Conservation (phyloP, 1,140 invertebrate species). For the Macrocentrus cingulum region DNA sequence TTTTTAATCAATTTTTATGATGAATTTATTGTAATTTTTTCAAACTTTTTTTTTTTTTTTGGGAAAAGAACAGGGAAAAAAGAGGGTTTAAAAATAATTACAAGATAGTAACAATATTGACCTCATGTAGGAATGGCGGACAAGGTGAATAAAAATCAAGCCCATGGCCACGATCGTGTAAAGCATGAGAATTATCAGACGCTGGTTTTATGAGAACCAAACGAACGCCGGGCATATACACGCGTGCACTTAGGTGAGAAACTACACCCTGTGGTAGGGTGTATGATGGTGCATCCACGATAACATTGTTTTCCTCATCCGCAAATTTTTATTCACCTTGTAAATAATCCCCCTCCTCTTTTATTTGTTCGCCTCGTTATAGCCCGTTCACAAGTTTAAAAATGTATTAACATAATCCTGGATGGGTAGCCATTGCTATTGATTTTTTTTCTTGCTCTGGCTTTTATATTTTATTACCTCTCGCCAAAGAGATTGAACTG, state of each 20-base stretch:
- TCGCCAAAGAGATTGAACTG: no score
- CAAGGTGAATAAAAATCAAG: neutral
- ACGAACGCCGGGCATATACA: conserved; percentile 11
- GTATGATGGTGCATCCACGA: conserved; percentile 31
- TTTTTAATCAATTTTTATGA: no score
- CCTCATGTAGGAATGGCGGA: no score
- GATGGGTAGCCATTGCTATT: conserved; percentile 28
- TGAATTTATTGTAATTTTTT: no score
- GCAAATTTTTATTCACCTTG: conserved; percentile 38
- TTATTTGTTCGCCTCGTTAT: conserved; percentile 23
- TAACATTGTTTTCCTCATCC: conserved; percentile 47
- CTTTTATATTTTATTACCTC: neutral
- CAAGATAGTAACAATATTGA: no score
- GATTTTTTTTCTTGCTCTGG: conserved; percentile 22
- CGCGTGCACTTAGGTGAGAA: conserved; percentile 23
- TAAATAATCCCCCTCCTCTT: neutral
- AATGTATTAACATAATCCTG: conserved; percentile 26
- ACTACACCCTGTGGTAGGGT: conserved; percentile 16
- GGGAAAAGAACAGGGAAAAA: no score
- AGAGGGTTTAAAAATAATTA: no score
- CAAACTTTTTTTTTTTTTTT: no score
- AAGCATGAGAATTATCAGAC: neutral
- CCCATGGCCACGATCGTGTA: neutral
- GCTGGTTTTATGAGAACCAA: conserved; percentile 12
- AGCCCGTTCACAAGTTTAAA: neutral